Percentiles rank a stretch among this genome's conserved stretches.
Evolutionary conservation across 2,888 invertebrate species (phyloP).

Genomic region (Clitarchus hookeri): DNA sequence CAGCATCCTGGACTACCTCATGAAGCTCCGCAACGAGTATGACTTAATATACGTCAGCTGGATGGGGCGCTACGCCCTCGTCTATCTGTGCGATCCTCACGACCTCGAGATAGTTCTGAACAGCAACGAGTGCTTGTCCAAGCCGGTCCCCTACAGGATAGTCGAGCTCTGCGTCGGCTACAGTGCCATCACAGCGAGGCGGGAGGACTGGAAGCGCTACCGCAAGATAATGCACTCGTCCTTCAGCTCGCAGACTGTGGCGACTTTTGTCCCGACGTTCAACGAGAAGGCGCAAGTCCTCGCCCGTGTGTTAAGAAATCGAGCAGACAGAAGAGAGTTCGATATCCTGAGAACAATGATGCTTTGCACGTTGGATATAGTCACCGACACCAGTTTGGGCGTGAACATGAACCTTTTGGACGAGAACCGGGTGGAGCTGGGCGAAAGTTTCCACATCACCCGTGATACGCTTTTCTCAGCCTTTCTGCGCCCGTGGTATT

Average conservation of each 20-base stretch:
- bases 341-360: constrained; percentile 31
- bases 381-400: constrained; percentile 40
- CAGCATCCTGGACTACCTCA: constrained; percentile 12
- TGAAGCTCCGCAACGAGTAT: constrained; percentile 18
- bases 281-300: constrained; percentile 30
- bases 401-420: constrained; percentile 36
- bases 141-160: constrained; percentile 18
- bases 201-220: constrained; percentile 32
- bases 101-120: constrained; percentile 27
- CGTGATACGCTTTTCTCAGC: neutral
- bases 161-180: constrained; percentile 27
- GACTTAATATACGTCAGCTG: constrained; percentile 17
- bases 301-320: constrained; percentile 19
- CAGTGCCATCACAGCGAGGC: constrained; percentile 29
- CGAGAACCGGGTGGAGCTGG: constrained; percentile 30
- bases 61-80: constrained; percentile 28
- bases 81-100: constrained; percentile 11
- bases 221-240: constrained; percentile 35
- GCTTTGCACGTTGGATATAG: constrained; percentile 41
- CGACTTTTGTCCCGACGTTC: constrained; percentile 33
- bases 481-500: neutral
- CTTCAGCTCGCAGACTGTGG: constrained; percentile 33
- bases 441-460: constrained; percentile 2
- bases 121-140: constrained; percentile 24
- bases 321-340: constrained; percentile 26